Conservation (phyloP, 1,140 invertebrate genomes). For the Drosophila santomea region DNA sequence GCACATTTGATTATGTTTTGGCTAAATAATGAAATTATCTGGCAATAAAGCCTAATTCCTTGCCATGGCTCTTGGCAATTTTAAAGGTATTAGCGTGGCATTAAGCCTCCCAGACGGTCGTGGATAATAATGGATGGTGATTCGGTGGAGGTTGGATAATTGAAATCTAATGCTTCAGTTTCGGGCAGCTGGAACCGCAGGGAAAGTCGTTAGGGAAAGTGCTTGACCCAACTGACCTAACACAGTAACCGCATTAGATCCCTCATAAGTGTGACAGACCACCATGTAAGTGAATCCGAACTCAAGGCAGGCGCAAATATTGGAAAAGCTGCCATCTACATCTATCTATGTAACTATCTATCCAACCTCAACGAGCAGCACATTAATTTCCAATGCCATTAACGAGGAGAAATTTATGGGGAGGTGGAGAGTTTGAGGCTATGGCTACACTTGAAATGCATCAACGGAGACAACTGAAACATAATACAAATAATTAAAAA, state of each 20-base stretch:
- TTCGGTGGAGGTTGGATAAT: conserved; percentile 12
- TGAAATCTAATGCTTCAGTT: conserved; percentile 31
- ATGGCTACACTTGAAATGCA: conserved; percentile 47
- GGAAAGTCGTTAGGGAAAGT: conserved; percentile 39
- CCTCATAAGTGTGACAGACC: conserved; percentile 37
- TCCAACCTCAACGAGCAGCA: conserved; percentile 30
- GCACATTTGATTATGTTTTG: conserved; percentile 77
- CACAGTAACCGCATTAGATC: conserved; percentile 67
- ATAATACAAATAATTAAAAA: conserved; percentile 83
- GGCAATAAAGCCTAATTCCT: conserved; percentile 70
- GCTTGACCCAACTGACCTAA: conserved; percentile 62
- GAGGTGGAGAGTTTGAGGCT: conserved; percentile 30
- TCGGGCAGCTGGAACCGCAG: conserved; percentile 9
- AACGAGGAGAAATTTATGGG: conserved; percentile 54
- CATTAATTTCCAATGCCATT: conserved; percentile 57
- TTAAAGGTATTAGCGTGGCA: conserved; percentile 57
- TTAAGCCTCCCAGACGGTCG: conserved; percentile 23
- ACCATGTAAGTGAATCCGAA: conserved; percentile 69
- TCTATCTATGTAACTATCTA: conserved; percentile 23
- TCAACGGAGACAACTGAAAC: conserved; percentile 68
- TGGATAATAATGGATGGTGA: conserved; percentile 47
- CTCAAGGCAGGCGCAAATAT: conserved; percentile 59
- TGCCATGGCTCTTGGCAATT: conserved; percentile 44
- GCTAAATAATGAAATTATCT: conserved; percentile 82
- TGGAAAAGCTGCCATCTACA: conserved; percentile 56